phyloP scores from a whole-genome alignment of 2,113 vertebrate genomes.

The Apodemus sylvaticus region DNA sequence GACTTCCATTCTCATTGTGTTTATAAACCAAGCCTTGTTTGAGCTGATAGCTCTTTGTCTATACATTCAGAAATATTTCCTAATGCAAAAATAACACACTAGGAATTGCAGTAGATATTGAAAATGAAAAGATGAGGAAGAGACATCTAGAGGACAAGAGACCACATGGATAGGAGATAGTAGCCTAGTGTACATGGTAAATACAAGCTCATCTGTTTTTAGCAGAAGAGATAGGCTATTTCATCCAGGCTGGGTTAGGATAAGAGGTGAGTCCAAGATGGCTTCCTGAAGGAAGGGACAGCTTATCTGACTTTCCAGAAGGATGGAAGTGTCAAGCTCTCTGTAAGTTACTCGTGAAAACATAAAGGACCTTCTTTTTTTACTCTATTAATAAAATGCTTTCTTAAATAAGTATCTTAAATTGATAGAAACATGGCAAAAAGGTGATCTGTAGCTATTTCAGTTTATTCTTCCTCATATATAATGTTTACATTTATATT shows the following conservation, averaged over 20 bases:
- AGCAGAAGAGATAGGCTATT: background rate
- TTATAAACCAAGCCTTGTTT: conserved; percentile 52
- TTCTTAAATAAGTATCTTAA: background rate
- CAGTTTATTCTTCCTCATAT: background rate
- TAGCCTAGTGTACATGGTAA: accelerated
- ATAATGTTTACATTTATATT: background rate
- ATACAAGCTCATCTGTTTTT: background rate
- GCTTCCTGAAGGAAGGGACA: background rate
- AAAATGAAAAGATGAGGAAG: background rate
- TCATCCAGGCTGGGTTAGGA: background rate
- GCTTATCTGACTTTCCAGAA: background rate
- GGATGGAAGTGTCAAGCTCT: background rate
- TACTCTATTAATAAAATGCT: background rate
- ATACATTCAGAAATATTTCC: conserved; percentile 60
- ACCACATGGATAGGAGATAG: background rate
- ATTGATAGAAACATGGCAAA: background rate
- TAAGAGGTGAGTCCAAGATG: background rate
- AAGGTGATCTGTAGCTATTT: background rate
- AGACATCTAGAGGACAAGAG: background rate
- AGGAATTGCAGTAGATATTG: background rate
- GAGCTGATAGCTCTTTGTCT: conserved; percentile 45
- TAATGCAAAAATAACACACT: conserved; percentile 34
- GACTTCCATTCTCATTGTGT: conserved; percentile 54
- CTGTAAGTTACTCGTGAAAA: background rate
- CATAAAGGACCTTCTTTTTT: background rate